A percentile compares a stretch with the other conserved stretches of the same genome.
phyloP scores from a whole-genome alignment of 2,797 vertebrate genomes.

The Clarias laeviceps region DNA sequence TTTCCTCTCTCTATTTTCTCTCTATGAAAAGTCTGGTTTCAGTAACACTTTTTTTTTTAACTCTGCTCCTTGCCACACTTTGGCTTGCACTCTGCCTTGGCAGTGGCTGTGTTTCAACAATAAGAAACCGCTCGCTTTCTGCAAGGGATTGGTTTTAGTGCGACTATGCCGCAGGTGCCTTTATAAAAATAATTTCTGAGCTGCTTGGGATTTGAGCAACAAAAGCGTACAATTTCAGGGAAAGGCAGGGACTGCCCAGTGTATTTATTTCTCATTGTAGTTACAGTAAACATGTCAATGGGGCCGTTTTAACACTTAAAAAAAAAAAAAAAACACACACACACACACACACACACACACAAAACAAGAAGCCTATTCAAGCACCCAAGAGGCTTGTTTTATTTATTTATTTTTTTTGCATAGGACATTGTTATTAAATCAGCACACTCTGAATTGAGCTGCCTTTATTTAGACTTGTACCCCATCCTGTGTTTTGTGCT shows the following conservation, averaged over 20 bases:
- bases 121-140: constrained; percentile 35
- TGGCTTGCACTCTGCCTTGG: constrained; percentile 11
- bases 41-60: constrained; percentile 30
- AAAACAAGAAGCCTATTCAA: not conserved
- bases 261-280: constrained; percentile 9
- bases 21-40: constrained; percentile 11
- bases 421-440: constrained; percentile 40
- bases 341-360: no score
- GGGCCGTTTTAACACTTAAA: not conserved
- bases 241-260: constrained; percentile 1
- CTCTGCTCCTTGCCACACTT: constrained; percentile 7
- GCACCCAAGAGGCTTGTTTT: not conserved
- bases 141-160: constrained; percentile 39
- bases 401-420: constrained; percentile 5
- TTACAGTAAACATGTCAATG: not conserved
- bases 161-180: constrained; percentile 36
- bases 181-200: constrained; percentile 46
- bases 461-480: constrained; percentile 46
- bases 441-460: constrained; percentile 14
- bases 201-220: constrained; percentile 18
- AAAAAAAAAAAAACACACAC: not conserved
- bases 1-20: constrained; percentile 6
- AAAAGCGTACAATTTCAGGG: constrained; percentile 21
- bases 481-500: constrained; percentile 20
- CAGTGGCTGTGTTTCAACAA: constrained; percentile 43